A percentile compares a stretch with the other conserved stretches of the same genome.
Evolutionary conservation across 2,797 vertebrate genomes (phyloP).

Genomic region (Orestias chungarensis): DNA sequence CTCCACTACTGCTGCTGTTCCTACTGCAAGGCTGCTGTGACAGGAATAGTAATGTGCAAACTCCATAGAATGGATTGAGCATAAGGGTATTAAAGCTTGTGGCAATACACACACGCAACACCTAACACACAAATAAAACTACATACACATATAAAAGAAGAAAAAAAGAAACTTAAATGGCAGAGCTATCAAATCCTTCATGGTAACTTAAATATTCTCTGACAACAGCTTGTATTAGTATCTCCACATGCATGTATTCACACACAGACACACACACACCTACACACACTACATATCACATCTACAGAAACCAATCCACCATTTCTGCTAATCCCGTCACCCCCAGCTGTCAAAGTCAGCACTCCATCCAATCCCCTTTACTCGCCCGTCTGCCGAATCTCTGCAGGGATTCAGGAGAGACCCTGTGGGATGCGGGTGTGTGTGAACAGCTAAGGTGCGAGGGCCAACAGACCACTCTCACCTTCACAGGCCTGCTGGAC

Average conservation of each 20-base stretch:
- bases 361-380: slow-evolving; percentile 50
- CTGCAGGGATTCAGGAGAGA: slow-evolving; percentile 47
- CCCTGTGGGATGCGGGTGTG: slow-evolving; percentile 54
- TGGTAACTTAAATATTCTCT: slow-evolving; percentile 52
- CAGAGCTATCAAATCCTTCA: slow-evolving; percentile 25
- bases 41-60: slow-evolving; percentile 81
- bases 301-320: slow-evolving; percentile 59
- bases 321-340: slow-evolving; percentile 67
- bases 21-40: slow-evolving; percentile 83
- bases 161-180: slow-evolving; percentile 10
- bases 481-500: slow-evolving; percentile 7
- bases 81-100: slow-evolving; percentile 58
- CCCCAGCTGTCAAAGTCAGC: slow-evolving; percentile 74
- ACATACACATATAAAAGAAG: slow-evolving; percentile 7
- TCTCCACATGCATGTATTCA: slow-evolving; percentile 7
- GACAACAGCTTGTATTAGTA: slow-evolving; percentile 42
- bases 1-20: slow-evolving; percentile 68
- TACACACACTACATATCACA: slow-evolving; percentile 39
- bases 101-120: slow-evolving; percentile 23
- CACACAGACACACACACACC: slow-evolving; percentile 13
- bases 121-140: slow-evolving; percentile 6
- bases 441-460: slow-evolving; percentile 28
- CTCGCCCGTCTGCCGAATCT: slow-evolving; percentile 32
- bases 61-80: slow-evolving; percentile 61
- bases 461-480: slow-evolving; percentile 19